A percentile compares a stretch with the other conserved stretches of the same genome.
Conservation (phyloP, 2,113 vertebrate genomes). For the Ptychochromis oligacanthus region DNA sequence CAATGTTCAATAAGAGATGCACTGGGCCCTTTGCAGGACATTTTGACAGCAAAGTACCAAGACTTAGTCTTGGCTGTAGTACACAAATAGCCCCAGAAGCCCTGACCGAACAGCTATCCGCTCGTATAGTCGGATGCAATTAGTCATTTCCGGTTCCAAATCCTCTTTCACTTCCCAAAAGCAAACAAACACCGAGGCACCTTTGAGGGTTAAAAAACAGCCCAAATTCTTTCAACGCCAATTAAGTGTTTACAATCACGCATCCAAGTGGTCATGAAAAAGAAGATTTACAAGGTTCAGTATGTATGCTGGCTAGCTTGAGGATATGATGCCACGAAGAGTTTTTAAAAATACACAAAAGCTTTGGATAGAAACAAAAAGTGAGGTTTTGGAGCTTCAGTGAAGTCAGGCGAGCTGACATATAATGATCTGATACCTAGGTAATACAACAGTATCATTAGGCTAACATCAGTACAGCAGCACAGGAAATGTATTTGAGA, state of each 20-base stretch:
- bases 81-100: background rate
- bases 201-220: background rate
- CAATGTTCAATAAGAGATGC: background rate
- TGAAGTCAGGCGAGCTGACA: background rate
- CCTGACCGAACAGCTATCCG: background rate
- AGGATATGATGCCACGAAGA: no score
- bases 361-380: background rate
- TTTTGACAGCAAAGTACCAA: background rate
- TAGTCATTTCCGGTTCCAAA: background rate
- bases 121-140: accelerated
- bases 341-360: background rate
- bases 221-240: background rate
- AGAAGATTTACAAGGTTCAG: background rate
- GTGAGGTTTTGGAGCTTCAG: background rate
- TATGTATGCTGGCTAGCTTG: no score
- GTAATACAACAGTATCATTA: background rate
- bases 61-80: background rate
- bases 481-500: background rate
- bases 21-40: background rate
- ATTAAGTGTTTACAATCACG: background rate
- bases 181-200: background rate
- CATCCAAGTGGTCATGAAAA: background rate
- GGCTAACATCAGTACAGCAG: background rate
- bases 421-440: no score
- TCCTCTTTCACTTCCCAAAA: background rate